Percentiles rank a stretch among this genome's conserved stretches.
These are phyloP conservation scores for Cryptotermes secundus DNA, from an alignment of 1,140 invertebrate species.

Conservation along the genomic window DNA sequence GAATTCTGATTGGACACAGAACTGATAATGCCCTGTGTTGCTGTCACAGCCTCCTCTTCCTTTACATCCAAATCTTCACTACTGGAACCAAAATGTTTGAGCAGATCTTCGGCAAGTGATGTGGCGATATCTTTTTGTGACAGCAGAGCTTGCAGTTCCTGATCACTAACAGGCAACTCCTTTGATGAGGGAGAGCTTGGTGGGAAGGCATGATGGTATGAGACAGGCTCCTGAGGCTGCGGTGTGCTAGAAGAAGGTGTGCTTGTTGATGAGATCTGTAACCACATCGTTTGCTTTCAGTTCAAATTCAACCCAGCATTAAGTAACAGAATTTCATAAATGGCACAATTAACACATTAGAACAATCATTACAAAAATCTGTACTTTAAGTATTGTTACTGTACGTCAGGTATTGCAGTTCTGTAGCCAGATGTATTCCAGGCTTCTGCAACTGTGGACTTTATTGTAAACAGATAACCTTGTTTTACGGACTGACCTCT, in stretches of 20 bases:
- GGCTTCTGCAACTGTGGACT: too few relatives aligned
- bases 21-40: background rate
- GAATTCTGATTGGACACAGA: conserved; percentile 13
- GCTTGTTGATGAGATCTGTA: conserved; percentile 7
- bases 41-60: conserved; percentile 51
- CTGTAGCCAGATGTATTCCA: too few relatives aligned
- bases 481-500: too few relatives aligned
- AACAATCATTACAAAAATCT: too few relatives aligned
- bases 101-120: conserved; percentile 77
- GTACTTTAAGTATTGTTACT: too few relatives aligned
- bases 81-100: conserved; percentile 73
- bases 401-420: too few relatives aligned
- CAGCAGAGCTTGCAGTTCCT: conserved; percentile 69
- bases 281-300: background rate
- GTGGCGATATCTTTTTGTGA: conserved; percentile 75
- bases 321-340: too few relatives aligned
- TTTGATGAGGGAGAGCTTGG: conserved; percentile 24
- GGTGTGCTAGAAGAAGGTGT: background rate
- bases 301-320: too few relatives aligned
- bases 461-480: too few relatives aligned
- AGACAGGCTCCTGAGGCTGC: background rate
- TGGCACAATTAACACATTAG: too few relatives aligned
- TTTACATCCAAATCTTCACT: conserved; percentile 65
- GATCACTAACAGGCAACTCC: conserved; percentile 49
- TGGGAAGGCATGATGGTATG: conserved; percentile 4